Evolutionary conservation across 1,140 invertebrate genomes (phyloP), one percentile per base, ranked within the genome.

Genomic region (Drosophila tsacasi): DNA sequence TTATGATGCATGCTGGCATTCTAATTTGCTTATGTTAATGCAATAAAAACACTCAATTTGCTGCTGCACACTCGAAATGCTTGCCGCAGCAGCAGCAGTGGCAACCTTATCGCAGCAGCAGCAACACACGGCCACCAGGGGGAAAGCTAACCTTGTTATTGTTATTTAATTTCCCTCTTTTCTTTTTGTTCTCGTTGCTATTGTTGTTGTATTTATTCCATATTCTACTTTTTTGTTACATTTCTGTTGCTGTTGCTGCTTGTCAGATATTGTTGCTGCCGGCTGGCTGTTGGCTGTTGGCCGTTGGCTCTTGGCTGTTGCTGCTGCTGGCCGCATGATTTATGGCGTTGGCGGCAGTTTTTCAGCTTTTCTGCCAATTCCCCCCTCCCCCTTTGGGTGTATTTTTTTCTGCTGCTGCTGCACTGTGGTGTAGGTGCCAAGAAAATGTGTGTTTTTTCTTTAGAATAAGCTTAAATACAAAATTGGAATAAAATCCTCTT

Each of bases 11-110:
- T 35, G 19, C 50, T 54, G 77, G 66, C 78, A 79, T 90, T 89
- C 77, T 90, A 90, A 89, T 89, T 89, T 90, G 81, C 89, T 89
- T 90, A 89, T 89, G 84, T 90, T 89, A 89, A 89, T 87, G 85
- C 81, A 90, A 90, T 90, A 84, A 89, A 90, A 90, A 90, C 84
- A 89, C 81, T 89, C 81, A 84, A 89, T 89, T 81, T 76, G 81
- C 74, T 79, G 77, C 15, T 23, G 44, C 80, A 78, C 77, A 87
- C 73, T 83, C 62, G 64, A 64, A 81, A 73, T 76, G n/a, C n/a
- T n/a, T 57, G 79, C 72, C 71, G 58, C 59, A 25, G 15, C 65
- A 72, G 62, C 54, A 47, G 35, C 60, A 49, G 35, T 68, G 63
- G n/a, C 15, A 37, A 40, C 64, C 21, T 63, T 66, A 49, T 39